A percentile compares a stretch with the other conserved stretches of the same genome.
These are phyloP conservation scores for Periophthalmodon schlosseri DNA, from an alignment of 2,113 vertebrate species.

Conservation along the genomic window DNA sequence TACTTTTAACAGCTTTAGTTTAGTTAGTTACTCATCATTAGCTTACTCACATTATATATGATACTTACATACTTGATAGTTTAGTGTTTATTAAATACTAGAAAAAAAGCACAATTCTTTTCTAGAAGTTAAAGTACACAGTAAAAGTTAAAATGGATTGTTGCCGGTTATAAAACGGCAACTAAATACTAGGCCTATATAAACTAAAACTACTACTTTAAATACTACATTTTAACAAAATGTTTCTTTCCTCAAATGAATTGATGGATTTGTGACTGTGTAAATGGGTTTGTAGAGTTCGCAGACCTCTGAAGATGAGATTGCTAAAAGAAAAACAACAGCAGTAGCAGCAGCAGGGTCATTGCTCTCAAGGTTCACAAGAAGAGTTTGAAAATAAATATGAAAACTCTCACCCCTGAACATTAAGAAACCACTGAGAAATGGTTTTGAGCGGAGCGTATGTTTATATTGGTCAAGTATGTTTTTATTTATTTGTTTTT, in stretches of 20 bases:
- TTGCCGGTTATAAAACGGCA: too few relatives aligned
- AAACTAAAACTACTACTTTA: too few relatives aligned
- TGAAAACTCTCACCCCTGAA: not conserved
- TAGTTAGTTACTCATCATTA: too few relatives aligned
- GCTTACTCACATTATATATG: too few relatives aligned
- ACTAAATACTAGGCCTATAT: too few relatives aligned
- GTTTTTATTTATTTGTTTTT: not conserved
- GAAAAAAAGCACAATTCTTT: too few relatives aligned
- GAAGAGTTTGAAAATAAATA: constrained; percentile 35
- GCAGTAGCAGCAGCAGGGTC: constrained; percentile 14
- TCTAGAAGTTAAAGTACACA: too few relatives aligned
- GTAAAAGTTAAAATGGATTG: too few relatives aligned
- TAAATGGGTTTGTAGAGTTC: not conserved
- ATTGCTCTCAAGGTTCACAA: constrained; percentile 24
- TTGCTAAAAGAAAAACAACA: constrained; percentile 31
- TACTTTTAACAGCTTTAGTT: too few relatives aligned
- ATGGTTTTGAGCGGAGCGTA: not conserved
- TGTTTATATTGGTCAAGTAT: not conserved
- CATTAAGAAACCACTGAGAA: not conserved
- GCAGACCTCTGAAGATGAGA: constrained; percentile 1
- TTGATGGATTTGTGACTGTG: not conserved
- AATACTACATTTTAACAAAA: too few relatives aligned
- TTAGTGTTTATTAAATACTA: too few relatives aligned
- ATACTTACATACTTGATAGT: too few relatives aligned
- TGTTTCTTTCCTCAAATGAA: not conserved